Base-by-base conservation (phyloP, 2,888 invertebrate species). In the Zootermopsis nevadensis region DNA sequence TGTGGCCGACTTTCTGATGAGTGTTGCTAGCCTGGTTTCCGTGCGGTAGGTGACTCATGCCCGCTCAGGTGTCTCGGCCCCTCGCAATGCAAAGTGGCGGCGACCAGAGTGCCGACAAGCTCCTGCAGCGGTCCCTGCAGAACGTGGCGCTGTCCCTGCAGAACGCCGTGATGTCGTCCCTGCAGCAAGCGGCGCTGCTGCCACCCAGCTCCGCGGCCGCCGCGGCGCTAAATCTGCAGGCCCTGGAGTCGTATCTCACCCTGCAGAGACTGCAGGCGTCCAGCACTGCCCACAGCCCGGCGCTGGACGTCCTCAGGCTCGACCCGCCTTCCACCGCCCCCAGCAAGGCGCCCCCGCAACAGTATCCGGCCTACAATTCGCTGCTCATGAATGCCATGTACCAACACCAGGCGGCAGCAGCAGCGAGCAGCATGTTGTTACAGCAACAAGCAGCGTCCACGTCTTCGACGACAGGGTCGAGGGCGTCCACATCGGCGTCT, bases 191-290 rank as follows among this genome's bases (percentile, higher is more conserved):
- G 1, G 96, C 96, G 0, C 90, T 96, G 35, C 89, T 96, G 87
- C 96, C 96, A 12, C 94, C 94, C 0, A 95, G 96, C 87, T 96
- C 96, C 2, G 95, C 96, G 7, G 96, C 96, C 15, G 96, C 96
- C 60, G 95, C 95, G 60, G 96, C 96, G 0, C 91, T 97, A 31
- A 96, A 96, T 89, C 91, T 96, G 55, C 96, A 96, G 90, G 96
- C 96, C 42, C 90, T 96, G 85, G 96, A 96, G 91, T 96, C 96
- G 74, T 96, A 96, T 90, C 91, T 96, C 89, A 94, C 96, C 79
- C 90, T 96, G 85, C 96, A 96, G 90, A 93, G 96, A 86, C 91
- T 96, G 81, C 90, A 91, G 87, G 89, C 90, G 60, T 91, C 91
- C 86, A 88, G 89, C 69, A n/a, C 80, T 6, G 69, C 10, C 67